These are phyloP conservation scores for Periophthalmus modestus DNA, from an alignment of 2,113 vertebrate genomes.

Conservation along the genomic window DNA sequence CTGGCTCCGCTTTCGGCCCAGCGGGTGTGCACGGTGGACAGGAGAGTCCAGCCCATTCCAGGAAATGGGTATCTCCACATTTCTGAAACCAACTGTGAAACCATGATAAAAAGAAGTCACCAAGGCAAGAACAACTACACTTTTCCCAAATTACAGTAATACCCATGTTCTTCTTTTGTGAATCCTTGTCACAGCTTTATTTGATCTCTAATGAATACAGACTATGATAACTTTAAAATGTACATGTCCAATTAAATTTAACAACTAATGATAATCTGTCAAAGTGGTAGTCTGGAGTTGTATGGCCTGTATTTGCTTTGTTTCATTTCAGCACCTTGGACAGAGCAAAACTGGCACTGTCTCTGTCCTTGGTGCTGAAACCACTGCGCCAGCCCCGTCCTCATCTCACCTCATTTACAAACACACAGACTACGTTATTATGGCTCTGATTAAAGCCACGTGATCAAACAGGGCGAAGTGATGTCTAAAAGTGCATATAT, in stretches of 20 bases:
- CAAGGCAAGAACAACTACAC: too few species aligned
- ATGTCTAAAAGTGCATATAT: neutral
- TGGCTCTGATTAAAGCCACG: neutral
- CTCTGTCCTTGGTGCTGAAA: constrained; percentile 51
- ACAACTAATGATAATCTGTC: neutral
- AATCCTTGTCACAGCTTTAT: too few species aligned
- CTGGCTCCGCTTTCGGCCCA: constrained; percentile 58
- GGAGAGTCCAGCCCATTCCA: constrained; percentile 13
- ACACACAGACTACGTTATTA: neutral
- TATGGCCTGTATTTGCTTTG: neutral
- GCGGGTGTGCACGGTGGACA: constrained; percentile 39
- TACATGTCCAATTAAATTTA: too few species aligned
- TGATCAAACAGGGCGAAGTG: neutral
- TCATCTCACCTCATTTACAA: neutral
- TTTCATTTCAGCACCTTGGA: constrained; percentile 19
- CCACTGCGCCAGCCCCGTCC: neutral
- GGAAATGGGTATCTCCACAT: constrained; percentile 9
- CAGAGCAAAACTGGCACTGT: neutral
- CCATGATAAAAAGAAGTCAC: too few species aligned
- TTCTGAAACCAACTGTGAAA: neutral
- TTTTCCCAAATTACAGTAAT: too few species aligned
- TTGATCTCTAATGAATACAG: neutral
- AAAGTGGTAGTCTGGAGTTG: neutral
- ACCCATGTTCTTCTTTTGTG: too few species aligned
- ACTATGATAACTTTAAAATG: neutral